Base-by-base conservation (phyloP, 30 jellyfish, hydroid and myxozoan genomes). In the Clytia hemisphaerica region DNA sequence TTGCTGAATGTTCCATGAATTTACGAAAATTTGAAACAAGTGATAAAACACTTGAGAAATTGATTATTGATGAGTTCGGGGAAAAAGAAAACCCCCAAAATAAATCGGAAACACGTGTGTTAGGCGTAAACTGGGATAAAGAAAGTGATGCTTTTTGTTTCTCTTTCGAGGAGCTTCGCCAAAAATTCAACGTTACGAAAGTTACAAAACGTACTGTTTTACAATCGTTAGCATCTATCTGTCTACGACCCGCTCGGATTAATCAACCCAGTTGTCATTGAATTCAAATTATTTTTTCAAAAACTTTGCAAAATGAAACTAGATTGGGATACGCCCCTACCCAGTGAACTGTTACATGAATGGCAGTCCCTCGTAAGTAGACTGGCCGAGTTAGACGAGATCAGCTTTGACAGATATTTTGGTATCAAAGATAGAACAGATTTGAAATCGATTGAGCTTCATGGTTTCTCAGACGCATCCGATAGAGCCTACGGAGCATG, bases 231-330 rank as follows among this genome's bases (percentile, higher is more conserved):
- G n/a, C n/a, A n/a, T n/a, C 66, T 64, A 26, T 62, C 76, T 4
- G 6, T 62, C 35, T 69, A 45, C 54, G 58, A 69, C 21, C 82
- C 57, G 60, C 71, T 69, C 6, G 82, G 82, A 9, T 1, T 25
- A n/a, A 14, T 69, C 9, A 48, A 38, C 19, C 82, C 82, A 7
- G 32, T 50, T 4, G 33, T 69, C 12, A n/a, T 69, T 14, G 58
- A 57, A 22, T 57, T 69, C 27, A 69, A 69, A 38, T 59, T 6
- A 31, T 18, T 69, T 3, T 69, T 46, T 69, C 82, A 69, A 32
- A 59, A 69, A 1, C 50, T 69, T 15, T 62, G 66, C 58, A 62
- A 34, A 62, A 15, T 30, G 29, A 42, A 42, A 12, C n/a, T 42
- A n/a, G 18, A 63, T 25, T 63, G 76, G 76, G 76, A 1, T 25